Base-by-base conservation (phyloP, 1,140 invertebrate genomes). In the Heliconius hewitsoni region DNA sequence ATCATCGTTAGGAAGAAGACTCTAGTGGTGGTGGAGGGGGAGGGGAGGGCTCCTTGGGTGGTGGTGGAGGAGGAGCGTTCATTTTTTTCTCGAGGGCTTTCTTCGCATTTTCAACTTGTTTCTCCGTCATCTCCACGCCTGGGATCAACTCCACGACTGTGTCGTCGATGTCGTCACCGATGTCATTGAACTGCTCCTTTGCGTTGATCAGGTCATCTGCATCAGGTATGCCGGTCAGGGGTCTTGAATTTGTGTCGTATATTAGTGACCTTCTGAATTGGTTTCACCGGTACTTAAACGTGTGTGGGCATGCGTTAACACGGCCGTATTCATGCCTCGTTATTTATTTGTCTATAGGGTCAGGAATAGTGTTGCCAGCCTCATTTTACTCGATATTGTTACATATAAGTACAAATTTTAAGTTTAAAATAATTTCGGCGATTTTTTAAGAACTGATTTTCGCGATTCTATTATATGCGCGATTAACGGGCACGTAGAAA, bases 161-260 rank as follows among this genome's bases (percentile, higher is more conserved):
- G 90, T 97, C 96, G 95, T 99, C 99, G 96, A 99, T 96, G 95
- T 99, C 99, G 95, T 99, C 98, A 86, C 98, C 98, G 95, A 99
- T 98, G 90, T 98, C 97, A 95, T 99, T 99, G 97, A 98, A 99
- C 95, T 97, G 98, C 96, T 99, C 98, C 96, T 99, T 99, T 95
- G 99, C 98, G 93, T 96, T 97, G 95, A 99, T 98, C 95, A 99
- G 96, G 95, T 99, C 99, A 97, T 99, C 99, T 99, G 97, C 87
- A 85, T 81, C 88, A 93, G 87, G 86, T 84, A 86, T 74, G 78
- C 76, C 77, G 79, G 83, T 91, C 83, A 91, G 85, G 80, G 37
- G 34, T 72, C 72, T 78, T 80, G 57, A 73, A 81, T 71, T 72
- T 60, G 66, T 55, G 76, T 50, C 37, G 23, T 66, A 13, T 66